Conservation (phyloP, 2,797 vertebrate genomes). For the Philypnodon macrostomus region DNA sequence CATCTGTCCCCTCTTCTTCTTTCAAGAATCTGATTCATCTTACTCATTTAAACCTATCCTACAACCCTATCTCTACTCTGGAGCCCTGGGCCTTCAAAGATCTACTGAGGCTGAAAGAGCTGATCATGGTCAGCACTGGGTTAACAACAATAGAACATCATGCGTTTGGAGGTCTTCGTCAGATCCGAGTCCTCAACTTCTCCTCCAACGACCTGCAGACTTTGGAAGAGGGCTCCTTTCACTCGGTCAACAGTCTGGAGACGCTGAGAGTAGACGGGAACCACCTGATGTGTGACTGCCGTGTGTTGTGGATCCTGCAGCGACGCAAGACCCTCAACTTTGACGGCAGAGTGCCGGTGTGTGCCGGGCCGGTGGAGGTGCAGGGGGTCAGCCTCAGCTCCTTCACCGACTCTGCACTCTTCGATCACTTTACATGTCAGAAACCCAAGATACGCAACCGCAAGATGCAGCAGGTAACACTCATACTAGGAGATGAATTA, state of each 20-base stretch:
- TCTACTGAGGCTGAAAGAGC: slow-evolving; percentile 90
- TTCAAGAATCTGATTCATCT: slow-evolving; percentile 90
- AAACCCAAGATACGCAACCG: slow-evolving; percentile 94
- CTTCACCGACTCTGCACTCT: slow-evolving; percentile 91
- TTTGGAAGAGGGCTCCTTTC: slow-evolving; percentile 91
- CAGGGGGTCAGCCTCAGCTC: slow-evolving; percentile 86
- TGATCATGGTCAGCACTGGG: slow-evolving; percentile 89
- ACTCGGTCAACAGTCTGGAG: slow-evolving; percentile 95
- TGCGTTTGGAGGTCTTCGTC: slow-evolving; percentile 88
- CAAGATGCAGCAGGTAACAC: slow-evolving; percentile 84
- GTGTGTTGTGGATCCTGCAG: slow-evolving; percentile 96
- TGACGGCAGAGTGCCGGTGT: slow-evolving; percentile 89
- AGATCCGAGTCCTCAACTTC: slow-evolving; percentile 93
- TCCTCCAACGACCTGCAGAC: slow-evolving; percentile 91
- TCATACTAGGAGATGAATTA: slow-evolving; percentile 45
- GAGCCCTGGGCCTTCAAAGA: slow-evolving; percentile 90
- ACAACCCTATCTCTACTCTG: slow-evolving; percentile 89
- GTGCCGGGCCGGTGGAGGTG: slow-evolving; percentile 88
- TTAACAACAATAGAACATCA: slow-evolving; percentile 86
- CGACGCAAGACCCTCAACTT: slow-evolving; percentile 94
- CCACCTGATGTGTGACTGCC: slow-evolving; percentile 95
- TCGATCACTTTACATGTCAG: slow-evolving; percentile 96
- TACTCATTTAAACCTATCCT: slow-evolving; percentile 90
- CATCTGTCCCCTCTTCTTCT: slow-evolving; percentile 85
- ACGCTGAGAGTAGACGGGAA: slow-evolving; percentile 93